Evolutionary conservation across 2,888 invertebrate species (phyloP).

Genomic region (Tillus elongatus): DNA sequence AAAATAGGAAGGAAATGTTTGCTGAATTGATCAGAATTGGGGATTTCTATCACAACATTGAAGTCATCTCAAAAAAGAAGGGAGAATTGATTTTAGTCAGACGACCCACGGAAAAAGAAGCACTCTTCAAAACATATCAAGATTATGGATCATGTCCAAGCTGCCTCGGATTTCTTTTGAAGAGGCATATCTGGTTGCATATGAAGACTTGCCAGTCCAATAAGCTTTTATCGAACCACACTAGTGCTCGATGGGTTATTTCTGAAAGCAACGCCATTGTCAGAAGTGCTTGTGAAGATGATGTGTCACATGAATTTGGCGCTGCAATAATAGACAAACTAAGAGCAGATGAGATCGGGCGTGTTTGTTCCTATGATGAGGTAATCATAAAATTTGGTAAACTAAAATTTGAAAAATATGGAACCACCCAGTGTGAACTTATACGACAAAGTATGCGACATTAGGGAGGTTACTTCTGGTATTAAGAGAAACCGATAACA

Average conservation of each 20-base stretch:
- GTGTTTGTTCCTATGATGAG: not conserved
- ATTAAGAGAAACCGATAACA: not conserved
- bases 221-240: no score
- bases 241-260: no score
- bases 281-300: no score
- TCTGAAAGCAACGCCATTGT: no score
- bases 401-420: not conserved
- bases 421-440: not conserved
- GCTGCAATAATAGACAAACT: not conserved
- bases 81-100: conserved; percentile 11
- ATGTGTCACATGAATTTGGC: not conserved
- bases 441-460: conserved; percentile 6
- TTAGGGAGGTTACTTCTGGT: not conserved
- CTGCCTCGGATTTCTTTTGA: conserved; percentile 11
- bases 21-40: conserved; percentile 8
- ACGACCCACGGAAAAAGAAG: conserved; percentile 6
- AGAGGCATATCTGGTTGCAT: conserved; percentile 13
- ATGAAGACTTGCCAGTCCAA: no score
- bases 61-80: conserved; percentile 8
- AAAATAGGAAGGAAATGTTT: not conserved
- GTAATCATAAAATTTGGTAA: not conserved
- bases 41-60: conserved; percentile 12
- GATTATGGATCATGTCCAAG: conserved; percentile 10
- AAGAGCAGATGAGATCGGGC: not conserved
- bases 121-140: conserved; percentile 2